These are phyloP conservation scores for Ditylenchus dipsaci DNA, from an alignment of 1,140 invertebrate species.

Conservation along the genomic window DNA sequence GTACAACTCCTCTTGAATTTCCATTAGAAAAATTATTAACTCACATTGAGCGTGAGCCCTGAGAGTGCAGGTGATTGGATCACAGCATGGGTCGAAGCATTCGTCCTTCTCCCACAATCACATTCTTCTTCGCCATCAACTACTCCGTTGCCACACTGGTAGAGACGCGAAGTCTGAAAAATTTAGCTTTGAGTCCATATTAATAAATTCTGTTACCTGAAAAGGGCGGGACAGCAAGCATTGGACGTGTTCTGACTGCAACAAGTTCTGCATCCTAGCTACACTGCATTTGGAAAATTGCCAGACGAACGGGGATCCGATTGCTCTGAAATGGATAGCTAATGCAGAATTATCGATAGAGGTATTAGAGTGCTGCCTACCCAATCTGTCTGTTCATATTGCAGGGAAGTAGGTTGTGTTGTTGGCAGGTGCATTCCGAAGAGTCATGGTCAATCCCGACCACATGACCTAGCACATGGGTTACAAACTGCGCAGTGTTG, in stretches of 20 bases:
- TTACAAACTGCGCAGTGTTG: slow-evolving; percentile 40
- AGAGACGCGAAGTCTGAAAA: slow-evolving; percentile 39
- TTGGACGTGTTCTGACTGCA: slow-evolving; percentile 50
- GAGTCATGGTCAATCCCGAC: slow-evolving; percentile 57
- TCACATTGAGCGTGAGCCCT: slow-evolving; percentile 53
- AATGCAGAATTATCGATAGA: slow-evolving; percentile 3
- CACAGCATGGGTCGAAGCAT: slow-evolving; percentile 55
- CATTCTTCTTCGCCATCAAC: slow-evolving; percentile 54
- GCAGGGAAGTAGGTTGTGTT: slow-evolving; percentile 37
- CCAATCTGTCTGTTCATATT: slow-evolving; percentile 51
- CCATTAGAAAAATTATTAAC: too few relatives aligned
- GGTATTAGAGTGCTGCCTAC: slow-evolving; percentile 22
- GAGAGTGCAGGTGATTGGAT: slow-evolving; percentile 55
- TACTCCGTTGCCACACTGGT: slow-evolving; percentile 55
- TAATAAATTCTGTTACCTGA: too few relatives aligned
- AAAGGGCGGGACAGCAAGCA: slow-evolving; percentile 54
- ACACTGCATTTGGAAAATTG: slow-evolving; percentile 55
- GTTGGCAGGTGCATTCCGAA: slow-evolving; percentile 42
- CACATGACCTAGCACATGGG: slow-evolving; percentile 52
- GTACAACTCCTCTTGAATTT: not conserved
- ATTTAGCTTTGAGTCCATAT: not conserved
- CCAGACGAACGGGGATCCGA: slow-evolving; percentile 48
- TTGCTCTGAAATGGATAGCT: slow-evolving; percentile 14
- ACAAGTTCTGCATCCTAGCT: slow-evolving; percentile 48
- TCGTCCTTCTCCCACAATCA: slow-evolving; percentile 56